These are phyloP conservation scores for Thereva nobilitata DNA, from an alignment of 2,888 invertebrate species.

Conservation along the genomic window DNA sequence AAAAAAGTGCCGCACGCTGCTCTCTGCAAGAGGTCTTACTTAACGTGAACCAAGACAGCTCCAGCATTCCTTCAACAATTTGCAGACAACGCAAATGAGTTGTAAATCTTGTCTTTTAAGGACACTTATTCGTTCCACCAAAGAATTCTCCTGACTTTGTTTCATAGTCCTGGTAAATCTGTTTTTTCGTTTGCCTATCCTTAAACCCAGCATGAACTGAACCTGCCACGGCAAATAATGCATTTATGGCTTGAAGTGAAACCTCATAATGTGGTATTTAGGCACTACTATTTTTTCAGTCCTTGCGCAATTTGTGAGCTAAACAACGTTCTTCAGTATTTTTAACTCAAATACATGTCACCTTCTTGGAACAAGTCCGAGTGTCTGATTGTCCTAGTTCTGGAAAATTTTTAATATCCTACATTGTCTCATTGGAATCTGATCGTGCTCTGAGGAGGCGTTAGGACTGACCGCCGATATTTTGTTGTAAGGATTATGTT, in stretches of 20 bases:
- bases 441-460: constrained; percentile 13
- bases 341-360: background rate
- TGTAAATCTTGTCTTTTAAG: constrained; percentile 24
- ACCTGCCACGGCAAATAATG: constrained; percentile 38
- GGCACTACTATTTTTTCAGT: constrained; percentile 23
- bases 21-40: constrained; percentile 22
- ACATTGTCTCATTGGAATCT: background rate
- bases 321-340: constrained; percentile 1
- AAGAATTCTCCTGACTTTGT: constrained; percentile 15
- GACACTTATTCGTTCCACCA: constrained; percentile 3
- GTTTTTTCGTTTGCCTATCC: constrained; percentile 30
- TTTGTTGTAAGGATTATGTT: constrained; percentile 4
- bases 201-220: constrained; percentile 38
- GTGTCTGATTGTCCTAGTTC: constrained; percentile 6
- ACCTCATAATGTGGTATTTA: constrained; percentile 43
- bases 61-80: constrained; percentile 12
- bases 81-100: constrained; percentile 18
- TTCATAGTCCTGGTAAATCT: constrained; percentile 9
- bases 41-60: constrained; percentile 28
- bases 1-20: constrained; percentile 2
- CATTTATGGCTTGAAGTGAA: constrained; percentile 41
- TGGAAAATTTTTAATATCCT: background rate
- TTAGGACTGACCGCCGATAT: constrained; percentile 6
- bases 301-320: background rate
- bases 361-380: constrained; percentile 16